Base-by-base conservation (phyloP, 2,888 invertebrate species). In the Autographa gamma region DNA sequence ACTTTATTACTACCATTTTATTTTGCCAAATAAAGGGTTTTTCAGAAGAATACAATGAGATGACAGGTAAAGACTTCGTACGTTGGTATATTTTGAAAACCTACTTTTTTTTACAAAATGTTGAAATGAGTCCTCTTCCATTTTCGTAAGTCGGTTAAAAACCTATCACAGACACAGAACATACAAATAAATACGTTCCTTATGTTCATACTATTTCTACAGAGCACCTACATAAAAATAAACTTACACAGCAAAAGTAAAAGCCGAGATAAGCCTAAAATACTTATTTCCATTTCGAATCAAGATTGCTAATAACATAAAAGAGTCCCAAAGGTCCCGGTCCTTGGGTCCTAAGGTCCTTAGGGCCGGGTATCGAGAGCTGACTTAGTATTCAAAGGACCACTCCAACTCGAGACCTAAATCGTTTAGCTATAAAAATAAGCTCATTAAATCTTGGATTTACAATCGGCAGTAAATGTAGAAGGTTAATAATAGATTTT, bases 391-490 rank as follows among this genome's bases (percentile, higher is more conserved):
- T 78, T 69, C 76, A 58, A 16, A n/a, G 7, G 18, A 56, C 25
- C 32, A 38, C 62, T 14, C 34, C 63, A 52, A 66, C 65, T 73
- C 62, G 59, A 41, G 73, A 54, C 58, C 63, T 75, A 61, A 81
- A 75, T 58, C 75, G 69, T 66, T 79, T 78, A 60, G 63, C 61
- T 66, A 75, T 72, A 75, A 81, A 76, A 74, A 73, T 67, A 68
- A 34, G 48, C 58, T 48, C 18, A 58, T 31, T 67, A 54, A 67
- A 77, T 77, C 73, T 58, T 61, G 25, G 25, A 52, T 31, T 31
- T 19, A 9, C 18, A 34, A 56, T 32, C 38, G 6, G 6, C 14
- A 18, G n/a, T 32, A 1, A 11, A 3, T 31, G 7, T 5, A 63
- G 18, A 38, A 43, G 7, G 31, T 16, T 31, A 8, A n/a, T 56